These are phyloP conservation scores for Chaunax sp. DNA, from an alignment of 2,797 vertebrate genomes.

Conservation along the genomic window DNA sequence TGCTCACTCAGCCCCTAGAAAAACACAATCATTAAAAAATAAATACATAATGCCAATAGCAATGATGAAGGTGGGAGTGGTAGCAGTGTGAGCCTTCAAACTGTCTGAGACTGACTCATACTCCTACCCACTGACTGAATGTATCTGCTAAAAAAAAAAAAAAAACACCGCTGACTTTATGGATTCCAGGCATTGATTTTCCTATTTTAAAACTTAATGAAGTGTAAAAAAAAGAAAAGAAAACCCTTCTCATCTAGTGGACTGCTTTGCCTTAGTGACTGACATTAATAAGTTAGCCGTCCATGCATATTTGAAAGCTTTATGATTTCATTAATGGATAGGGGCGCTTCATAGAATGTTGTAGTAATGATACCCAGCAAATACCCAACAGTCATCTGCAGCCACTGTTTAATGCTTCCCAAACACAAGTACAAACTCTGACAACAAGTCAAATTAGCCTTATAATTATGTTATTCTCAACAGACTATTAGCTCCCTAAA, in stretches of 20 bases:
- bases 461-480: conserved; percentile 7
- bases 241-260: conserved; percentile 21
- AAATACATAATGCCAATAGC: conserved; percentile 72
- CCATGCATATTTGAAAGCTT: conserved; percentile 68
- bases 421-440: conserved; percentile 5
- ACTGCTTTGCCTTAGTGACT: conserved; percentile 49
- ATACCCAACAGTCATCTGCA: conserved; percentile 12
- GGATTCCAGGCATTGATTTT: conserved; percentile 77
- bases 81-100: conserved; percentile 55
- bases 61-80: conserved; percentile 69
- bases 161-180: conserved; percentile 70
- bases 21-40: conserved; percentile 76
- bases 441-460: conserved; percentile 16
- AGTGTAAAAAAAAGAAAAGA: conserved; percentile 46
- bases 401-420: conserved; percentile 7
- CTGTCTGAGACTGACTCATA: conserved; percentile 63
- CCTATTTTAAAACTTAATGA: conserved; percentile 80
- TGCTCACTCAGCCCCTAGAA: conserved; percentile 40
- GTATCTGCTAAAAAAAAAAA: conserved; percentile 56
- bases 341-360: conserved; percentile 35
- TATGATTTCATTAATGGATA: conserved; percentile 65
- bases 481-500: background rate
- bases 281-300: conserved; percentile 64
- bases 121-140: conserved; percentile 68
- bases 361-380: conserved; percentile 34